Evolutionary conservation across 1,140 invertebrate species (phyloP), one percentile per base, ranked within the genome.

Genomic region (Chlorops oryzae): DNA sequence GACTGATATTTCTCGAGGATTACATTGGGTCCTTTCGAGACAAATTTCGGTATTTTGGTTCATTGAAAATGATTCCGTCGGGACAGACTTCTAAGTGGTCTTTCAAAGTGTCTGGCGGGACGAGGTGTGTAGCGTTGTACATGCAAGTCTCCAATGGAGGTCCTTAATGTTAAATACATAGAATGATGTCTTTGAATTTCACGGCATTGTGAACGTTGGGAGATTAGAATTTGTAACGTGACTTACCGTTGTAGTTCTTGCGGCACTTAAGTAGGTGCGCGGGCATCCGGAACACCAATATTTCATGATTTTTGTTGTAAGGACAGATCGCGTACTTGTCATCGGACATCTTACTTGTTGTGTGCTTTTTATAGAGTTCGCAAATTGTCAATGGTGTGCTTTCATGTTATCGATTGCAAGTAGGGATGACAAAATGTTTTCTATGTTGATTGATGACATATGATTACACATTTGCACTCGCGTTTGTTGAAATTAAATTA

Each of bases 81-180:
- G 7, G 9, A 15, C 66, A 70, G 15, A 53, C 42, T 18, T 48
- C 40, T 10, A 70, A 43, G 25, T 70, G 63, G 9, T 55, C 45
- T 1, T 57, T 54, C 66, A 70, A 65, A 35, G 51, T 39, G 5
- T 50, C 57, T 1, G 39, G 13, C 6, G 44, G 56, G 5, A 70
- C 55, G 10, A 63, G 62, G 40, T 70, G 66, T 0, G 62, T 59
- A 18, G 66, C 66, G 51, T 69, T 70, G 34, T 63, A 66, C 24
- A 61, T 62, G 32, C 66, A 70, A 15, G 50, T 55, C 3, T 54
- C 48, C 24, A 70, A 34, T 9, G 66, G 58, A 3, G 66, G 66
- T 6, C 65, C 65, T 2, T 0, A 24, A n/a, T n/a, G n/a, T n/a
- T n/a, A n/a, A n/a, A n/a, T n/a, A n/a, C n/a, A 45, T 65, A 65